phyloP scores from a whole-genome alignment of 2,797 vertebrate genomes.

The Erpetoichthys calabaricus region DNA sequence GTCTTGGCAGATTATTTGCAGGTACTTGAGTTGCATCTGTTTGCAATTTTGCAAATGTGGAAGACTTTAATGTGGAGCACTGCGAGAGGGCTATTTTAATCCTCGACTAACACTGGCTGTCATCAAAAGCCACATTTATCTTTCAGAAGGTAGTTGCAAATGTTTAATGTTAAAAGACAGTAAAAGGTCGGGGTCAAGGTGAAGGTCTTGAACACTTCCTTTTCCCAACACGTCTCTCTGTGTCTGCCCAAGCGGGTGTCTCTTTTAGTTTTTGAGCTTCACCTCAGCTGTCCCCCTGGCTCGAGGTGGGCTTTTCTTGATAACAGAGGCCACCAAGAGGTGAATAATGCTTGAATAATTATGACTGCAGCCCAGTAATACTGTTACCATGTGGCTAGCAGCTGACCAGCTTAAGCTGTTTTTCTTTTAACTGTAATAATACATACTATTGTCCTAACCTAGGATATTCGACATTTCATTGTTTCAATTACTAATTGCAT shows the following conservation, averaged over 20 bases:
- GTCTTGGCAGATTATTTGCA: slow-evolving; percentile 99
- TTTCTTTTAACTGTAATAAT: slow-evolving; percentile 61
- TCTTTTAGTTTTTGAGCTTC: slow-evolving; percentile 36
- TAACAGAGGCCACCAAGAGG: slow-evolving; percentile 56
- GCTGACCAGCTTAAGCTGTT: slow-evolving; percentile 78
- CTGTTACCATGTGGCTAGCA: slow-evolving; percentile 87
- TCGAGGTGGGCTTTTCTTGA: slow-evolving; percentile 53
- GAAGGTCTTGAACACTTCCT: slow-evolving; percentile 45
- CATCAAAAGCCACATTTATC: slow-evolving; percentile 65
- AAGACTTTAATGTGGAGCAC: slow-evolving; percentile 91
- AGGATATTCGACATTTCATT: slow-evolving; percentile 22
- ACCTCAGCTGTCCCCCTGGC: slow-evolving; percentile 31
- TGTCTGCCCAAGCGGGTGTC: slow-evolving; percentile 27
- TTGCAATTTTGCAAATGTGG: slow-evolving; percentile 99
- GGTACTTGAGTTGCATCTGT: slow-evolving; percentile 99
- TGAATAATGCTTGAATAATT: slow-evolving; percentile 72
- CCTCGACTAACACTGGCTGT: slow-evolving; percentile 80
- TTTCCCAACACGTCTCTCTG: slow-evolving; percentile 31
- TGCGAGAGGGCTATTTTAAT: slow-evolving; percentile 88
- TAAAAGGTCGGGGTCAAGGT: slow-evolving; percentile 53
- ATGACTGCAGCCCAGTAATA: slow-evolving; percentile 66
- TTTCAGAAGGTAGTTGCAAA: slow-evolving; percentile 56
- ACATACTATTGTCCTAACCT: slow-evolving; percentile 43
- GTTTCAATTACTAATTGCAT: slow-evolving; percentile 49
- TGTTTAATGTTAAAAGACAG: slow-evolving; percentile 60